phyloP scores from a whole-genome alignment of 2,888 invertebrate species.

The Slavum lentiscoides region DNA sequence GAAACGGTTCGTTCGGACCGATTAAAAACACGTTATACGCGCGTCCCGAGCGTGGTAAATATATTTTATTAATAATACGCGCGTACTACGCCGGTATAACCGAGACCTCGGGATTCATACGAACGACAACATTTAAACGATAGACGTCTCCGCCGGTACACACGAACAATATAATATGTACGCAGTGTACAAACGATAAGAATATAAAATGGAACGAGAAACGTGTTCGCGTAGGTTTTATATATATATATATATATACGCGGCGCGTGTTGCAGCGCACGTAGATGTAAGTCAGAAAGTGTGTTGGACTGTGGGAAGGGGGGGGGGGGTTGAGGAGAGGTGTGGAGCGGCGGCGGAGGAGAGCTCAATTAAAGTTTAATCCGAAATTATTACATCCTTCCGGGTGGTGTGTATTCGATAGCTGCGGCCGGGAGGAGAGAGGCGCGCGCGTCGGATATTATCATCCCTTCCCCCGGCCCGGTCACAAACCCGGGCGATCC shows the following conservation, averaged over 20 bases:
- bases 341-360: background rate
- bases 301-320: background rate
- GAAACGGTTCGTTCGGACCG: no score
- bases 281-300: conserved; percentile 20
- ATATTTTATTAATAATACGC: no score
- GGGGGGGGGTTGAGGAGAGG: background rate
- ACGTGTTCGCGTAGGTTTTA: conserved; percentile 14
- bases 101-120: background rate
- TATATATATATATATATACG: background rate
- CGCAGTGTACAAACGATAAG: background rate
- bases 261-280: background rate
- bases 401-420: background rate
- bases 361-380: conserved; percentile 51
- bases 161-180: background rate
- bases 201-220: conserved; percentile 28
- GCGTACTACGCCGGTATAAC: no score
- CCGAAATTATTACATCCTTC: conserved; percentile 47
- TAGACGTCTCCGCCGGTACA: background rate
- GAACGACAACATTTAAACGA: conserved; percentile 29
- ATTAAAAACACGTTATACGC: no score
- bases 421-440: background rate
- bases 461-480: background rate
- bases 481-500: background rate
- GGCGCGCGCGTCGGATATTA: background rate
- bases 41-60: no score